Conservation (phyloP, 2,888 invertebrate species). For the Pilophorus perplexus region DNA sequence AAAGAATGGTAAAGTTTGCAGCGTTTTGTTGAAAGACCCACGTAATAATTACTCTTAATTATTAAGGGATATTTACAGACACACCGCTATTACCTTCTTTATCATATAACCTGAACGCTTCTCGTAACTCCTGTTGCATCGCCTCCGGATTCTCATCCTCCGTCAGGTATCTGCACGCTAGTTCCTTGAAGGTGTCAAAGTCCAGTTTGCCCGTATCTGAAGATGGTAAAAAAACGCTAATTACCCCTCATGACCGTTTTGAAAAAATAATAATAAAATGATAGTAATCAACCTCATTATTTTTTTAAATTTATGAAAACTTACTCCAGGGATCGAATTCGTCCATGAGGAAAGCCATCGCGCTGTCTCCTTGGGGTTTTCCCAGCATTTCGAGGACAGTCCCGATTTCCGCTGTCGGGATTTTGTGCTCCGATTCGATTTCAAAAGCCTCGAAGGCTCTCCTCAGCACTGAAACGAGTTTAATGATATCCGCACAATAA, state of each 20-base stretch:
- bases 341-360: conserved; percentile 72
- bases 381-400: conserved; percentile 87
- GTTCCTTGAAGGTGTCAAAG: conserved; percentile 59
- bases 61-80: too few relatives aligned
- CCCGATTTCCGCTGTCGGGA: conserved; percentile 77
- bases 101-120: conserved; percentile 63
- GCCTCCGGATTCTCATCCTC: conserved; percentile 59
- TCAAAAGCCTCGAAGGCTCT: conserved; percentile 91
- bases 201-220: conserved; percentile 59
- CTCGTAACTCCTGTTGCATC: conserved; percentile 60
- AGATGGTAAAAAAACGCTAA: not conserved
- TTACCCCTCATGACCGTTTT: too few relatives aligned
- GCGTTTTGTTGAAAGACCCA: too few relatives aligned
- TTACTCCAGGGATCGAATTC: conserved; percentile 66
- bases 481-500: not conserved
- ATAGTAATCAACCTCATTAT: too few relatives aligned
- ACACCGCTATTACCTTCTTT: conserved; percentile 59
- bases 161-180: conserved; percentile 59
- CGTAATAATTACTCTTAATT: too few relatives aligned
- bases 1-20: too few relatives aligned
- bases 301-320: conserved; percentile 17
- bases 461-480: conserved; percentile 65
- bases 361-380: conserved; percentile 72
- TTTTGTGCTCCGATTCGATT: conserved; percentile 70
- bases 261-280: too few relatives aligned